Base-by-base conservation (phyloP, 2,797 vertebrate species). In the Gouania willdenowi region DNA sequence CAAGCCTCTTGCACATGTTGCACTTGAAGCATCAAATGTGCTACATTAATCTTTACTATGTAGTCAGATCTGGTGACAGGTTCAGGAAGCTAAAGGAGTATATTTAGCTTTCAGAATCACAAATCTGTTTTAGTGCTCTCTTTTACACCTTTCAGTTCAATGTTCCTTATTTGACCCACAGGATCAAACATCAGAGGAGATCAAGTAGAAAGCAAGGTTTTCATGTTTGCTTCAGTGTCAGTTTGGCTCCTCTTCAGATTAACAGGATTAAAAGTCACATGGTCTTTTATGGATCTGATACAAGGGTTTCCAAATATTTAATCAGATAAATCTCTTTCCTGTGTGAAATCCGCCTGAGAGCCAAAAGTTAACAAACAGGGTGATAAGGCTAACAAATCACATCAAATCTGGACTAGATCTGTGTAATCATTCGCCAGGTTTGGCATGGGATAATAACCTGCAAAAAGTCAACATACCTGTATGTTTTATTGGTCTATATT, bases 101-200 rank as follows among this genome's bases (percentile, higher is more conserved):
- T 85, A 82, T 87, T 85, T 85, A 85, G 71, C 54, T 28, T 48
- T 50, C 68, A 84, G 78, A 75, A 81, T 66, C 63, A 61, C 42
- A 38, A 68, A 39, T 48, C 52, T 22, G 36, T 43, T 40, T 53
- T 32, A 31, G 47, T 52, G 66, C 72, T 51, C 57, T 65, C 52
- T 59, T 71, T 65, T 55, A 30, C 29, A 50, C 60, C 26, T 51
- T 54, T 54, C 6, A 41, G 6, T 13, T 16, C 19, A 21, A 3
- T 16, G 2, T 21, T 9, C 1, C 23, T 21, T 24, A 26, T 30
- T 52, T 46, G n/a, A n/a, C 12, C 11, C 32, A 41, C 2, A 29
- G 5, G 5, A 25, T 38, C 5, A 46, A 41, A 23, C 13, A 22
- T 13, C 3, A 4, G 9, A 9, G 6, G 13, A 16, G 28, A 36